Percentiles rank a stretch among this genome's conserved stretches.
Evolutionary conservation across 92 coral and sea anemone genomes (phyloP).

Genomic region (Phenganax stokvisi): DNA sequence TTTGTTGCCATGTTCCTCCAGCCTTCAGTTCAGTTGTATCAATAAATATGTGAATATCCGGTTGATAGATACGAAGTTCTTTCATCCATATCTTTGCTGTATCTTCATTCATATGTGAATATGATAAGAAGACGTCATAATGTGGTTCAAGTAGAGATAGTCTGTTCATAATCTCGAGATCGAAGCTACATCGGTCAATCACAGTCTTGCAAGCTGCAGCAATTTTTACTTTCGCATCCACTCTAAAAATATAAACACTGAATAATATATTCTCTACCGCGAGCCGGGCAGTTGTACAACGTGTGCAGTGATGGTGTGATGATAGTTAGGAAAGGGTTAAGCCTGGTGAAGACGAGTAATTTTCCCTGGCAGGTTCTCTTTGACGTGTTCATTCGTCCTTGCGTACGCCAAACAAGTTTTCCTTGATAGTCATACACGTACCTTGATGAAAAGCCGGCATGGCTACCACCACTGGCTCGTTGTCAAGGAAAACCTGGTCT

Average conservation of each 20-base stretch:
- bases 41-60: conserved; percentile 68
- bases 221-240: conserved; percentile 55
- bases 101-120: conserved; percentile 65
- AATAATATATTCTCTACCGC: not conserved
- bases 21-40: conserved; percentile 77
- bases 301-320: not conserved
- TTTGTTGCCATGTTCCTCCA: conserved; percentile 88
- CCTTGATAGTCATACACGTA: too few species aligned
- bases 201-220: conserved; percentile 51
- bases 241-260: conserved; percentile 32
- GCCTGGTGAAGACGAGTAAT: too few species aligned
- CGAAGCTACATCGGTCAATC: conserved; percentile 10
- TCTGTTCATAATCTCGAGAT: conserved; percentile 1
- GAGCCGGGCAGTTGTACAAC: not conserved
- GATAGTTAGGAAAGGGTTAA: not conserved
- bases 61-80: conserved; percentile 52
- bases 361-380: too few species aligned
- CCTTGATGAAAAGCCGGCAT: too few species aligned
- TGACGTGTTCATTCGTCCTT: too few species aligned
- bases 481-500: too few species aligned
- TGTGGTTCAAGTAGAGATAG: conserved; percentile 26
- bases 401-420: too few species aligned
- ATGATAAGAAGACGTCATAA: conserved; percentile 86
- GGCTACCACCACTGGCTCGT: too few species aligned
- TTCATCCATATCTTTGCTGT: conserved; percentile 56